A percentile compares a stretch with the other conserved stretches of the same genome.
phyloP scores from a whole-genome alignment of 92 coral and sea anemone species.

The Isaurus tuberculatus region DNA sequence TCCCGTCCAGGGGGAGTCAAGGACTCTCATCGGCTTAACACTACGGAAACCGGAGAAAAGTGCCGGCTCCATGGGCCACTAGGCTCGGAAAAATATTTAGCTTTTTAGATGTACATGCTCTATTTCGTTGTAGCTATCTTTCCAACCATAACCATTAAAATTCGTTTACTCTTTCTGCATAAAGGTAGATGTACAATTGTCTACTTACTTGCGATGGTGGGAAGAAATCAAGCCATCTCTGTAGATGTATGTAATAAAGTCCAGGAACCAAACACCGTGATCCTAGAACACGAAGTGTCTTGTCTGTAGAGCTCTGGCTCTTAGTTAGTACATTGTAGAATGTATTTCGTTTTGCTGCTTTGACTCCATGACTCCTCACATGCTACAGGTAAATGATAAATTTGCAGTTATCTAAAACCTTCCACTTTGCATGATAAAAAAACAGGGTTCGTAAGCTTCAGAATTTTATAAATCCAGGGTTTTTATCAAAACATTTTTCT shows the following conservation, averaged over 20 bases:
- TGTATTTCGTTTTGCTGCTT: conserved; percentile 66
- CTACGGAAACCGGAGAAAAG: no score
- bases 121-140: no score
- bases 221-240: conserved; percentile 82
- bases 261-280: conserved; percentile 87
- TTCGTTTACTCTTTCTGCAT: no score
- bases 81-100: no score
- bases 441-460: no score
- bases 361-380: conserved; percentile 75
- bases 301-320: conserved; percentile 49
- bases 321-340: conserved; percentile 77
- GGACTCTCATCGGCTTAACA: no score
- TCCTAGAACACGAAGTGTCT: conserved; percentile 61
- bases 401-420: neutral
- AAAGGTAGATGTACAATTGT: no score
- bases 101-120: no score
- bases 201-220: conserved; percentile 75
- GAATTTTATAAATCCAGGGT: neutral
- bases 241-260: conserved; percentile 79
- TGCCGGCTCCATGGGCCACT: no score
- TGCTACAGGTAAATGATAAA: conserved; percentile 63
- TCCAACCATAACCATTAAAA: no score
- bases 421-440: no score
- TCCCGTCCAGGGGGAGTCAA: no score
- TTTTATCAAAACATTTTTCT: neutral